phyloP scores from a whole-genome alignment of 2,888 invertebrate species.

The Lepas anatifera region DNA sequence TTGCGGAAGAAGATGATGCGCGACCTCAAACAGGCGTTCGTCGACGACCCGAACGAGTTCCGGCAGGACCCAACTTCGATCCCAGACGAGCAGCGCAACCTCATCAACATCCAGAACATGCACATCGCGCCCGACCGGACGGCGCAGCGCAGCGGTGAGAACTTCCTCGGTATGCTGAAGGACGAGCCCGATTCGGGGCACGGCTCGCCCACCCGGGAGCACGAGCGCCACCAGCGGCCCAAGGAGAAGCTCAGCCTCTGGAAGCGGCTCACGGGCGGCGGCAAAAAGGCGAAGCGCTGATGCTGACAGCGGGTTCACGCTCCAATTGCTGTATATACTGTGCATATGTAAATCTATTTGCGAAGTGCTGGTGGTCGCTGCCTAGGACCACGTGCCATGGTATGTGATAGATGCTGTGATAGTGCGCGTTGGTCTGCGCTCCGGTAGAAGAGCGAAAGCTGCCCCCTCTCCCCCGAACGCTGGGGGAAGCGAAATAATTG shows the following conservation, averaged over 20 bases:
- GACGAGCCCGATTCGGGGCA: conserved; percentile 38
- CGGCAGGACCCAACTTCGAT: conserved; percentile 48
- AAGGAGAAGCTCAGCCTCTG: conserved; percentile 29
- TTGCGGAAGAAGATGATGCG: conserved; percentile 75
- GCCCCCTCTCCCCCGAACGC: neutral
- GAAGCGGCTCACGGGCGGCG: conserved; percentile 56
- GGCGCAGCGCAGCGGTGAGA: conserved; percentile 40
- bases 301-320: neutral
- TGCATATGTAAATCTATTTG: neutral
- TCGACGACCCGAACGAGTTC: conserved; percentile 48
- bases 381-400: neutral
- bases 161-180: conserved; percentile 53
- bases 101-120: conserved; percentile 51
- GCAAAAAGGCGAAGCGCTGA: conserved; percentile 27
- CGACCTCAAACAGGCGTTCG: conserved; percentile 51
- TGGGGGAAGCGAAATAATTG: neutral
- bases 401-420: conserved; percentile 4
- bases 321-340: neutral
- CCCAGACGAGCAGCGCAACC: conserved; percentile 53
- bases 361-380: neutral
- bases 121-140: conserved; percentile 42
- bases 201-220: conserved; percentile 33
- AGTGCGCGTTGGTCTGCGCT: neutral
- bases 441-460: neutral
- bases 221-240: conserved; percentile 16